phyloP scores from a whole-genome alignment of 2,797 vertebrate genomes.

The Sebastes matsubarae region DNA sequence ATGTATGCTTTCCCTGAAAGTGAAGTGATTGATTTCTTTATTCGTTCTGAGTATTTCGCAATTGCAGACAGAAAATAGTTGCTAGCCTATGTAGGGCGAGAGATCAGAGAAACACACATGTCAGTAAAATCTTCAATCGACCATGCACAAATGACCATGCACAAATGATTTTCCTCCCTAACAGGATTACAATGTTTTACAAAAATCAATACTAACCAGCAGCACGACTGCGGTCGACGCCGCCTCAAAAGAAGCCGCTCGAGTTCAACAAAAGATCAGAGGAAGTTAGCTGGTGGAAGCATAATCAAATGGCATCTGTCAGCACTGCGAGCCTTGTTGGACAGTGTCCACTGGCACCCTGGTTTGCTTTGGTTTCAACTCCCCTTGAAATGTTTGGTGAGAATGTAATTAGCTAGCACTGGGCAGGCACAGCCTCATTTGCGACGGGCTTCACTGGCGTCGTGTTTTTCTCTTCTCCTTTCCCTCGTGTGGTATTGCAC shows the following conservation, averaged over 20 bases:
- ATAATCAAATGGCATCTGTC: slow-evolving; percentile 58
- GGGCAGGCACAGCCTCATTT: slow-evolving; percentile 62
- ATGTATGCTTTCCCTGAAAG: background rate
- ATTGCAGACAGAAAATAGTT: slow-evolving; percentile 7
- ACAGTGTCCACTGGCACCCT: slow-evolving; percentile 40
- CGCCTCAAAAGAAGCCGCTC: slow-evolving; percentile 40
- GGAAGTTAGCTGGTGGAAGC: slow-evolving; percentile 34
- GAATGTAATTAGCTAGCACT: slow-evolving; percentile 74
- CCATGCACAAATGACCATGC: slow-evolving; percentile 8
- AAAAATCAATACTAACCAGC: slow-evolving; percentile 40
- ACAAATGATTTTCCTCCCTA: slow-evolving; percentile 11
- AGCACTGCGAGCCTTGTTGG: slow-evolving; percentile 35
- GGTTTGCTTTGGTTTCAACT: slow-evolving; percentile 52
- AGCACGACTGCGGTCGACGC: slow-evolving; percentile 1
- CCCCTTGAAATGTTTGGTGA: slow-evolving; percentile 66
- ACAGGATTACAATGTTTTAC: slow-evolving; percentile 45
- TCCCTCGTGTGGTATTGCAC: slow-evolving; percentile 64
- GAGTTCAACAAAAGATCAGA: slow-evolving; percentile 56
- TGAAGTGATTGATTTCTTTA: slow-evolving; percentile 18
- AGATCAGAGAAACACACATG: slow-evolving; percentile 30
- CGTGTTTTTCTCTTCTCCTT: slow-evolving; percentile 40
- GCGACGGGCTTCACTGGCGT: slow-evolving; percentile 57
- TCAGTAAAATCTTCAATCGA: slow-evolving; percentile 23
- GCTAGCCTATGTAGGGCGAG: slow-evolving; percentile 2
- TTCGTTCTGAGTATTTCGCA: background rate